phyloP scores from a whole-genome alignment of 2,113 vertebrate genomes.

The Ovis aries region DNA sequence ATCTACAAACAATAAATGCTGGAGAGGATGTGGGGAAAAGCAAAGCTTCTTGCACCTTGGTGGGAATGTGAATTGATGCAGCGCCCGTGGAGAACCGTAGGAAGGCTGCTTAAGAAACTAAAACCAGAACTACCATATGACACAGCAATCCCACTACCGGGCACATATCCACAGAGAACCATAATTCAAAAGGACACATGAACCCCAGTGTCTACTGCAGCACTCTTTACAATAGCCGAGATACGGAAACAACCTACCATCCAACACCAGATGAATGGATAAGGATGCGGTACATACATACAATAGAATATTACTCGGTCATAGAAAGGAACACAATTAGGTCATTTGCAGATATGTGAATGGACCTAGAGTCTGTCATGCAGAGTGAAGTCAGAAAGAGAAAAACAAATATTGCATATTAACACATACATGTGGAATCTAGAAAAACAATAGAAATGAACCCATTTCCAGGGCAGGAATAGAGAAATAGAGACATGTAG shows the following conservation, averaged over 20 bases:
- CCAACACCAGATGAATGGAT: neutral
- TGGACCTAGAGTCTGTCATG: neutral
- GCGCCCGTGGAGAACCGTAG: neutral
- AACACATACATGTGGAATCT: neutral
- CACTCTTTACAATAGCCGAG: neutral
- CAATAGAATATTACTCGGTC: neutral
- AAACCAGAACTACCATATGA: neutral
- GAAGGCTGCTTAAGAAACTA: neutral
- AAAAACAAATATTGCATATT: neutral
- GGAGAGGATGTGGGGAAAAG: neutral
- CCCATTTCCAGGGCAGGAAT: neutral
- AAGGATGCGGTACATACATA: neutral
- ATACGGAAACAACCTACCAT: neutral
- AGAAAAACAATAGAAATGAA: neutral
- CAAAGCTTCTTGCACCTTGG: neutral
- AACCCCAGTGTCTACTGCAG: fast-evolving
- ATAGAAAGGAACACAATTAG: neutral
- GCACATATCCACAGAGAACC: neutral
- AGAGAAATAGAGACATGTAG: neutral
- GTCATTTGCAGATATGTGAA: neutral
- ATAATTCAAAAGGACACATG: neutral
- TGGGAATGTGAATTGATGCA: neutral
- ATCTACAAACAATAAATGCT: neutral
- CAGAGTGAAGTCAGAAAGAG: neutral
- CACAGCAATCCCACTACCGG: neutral